Base-by-base conservation (phyloP, 2,113 vertebrate genomes). In the Charina bottae region DNA sequence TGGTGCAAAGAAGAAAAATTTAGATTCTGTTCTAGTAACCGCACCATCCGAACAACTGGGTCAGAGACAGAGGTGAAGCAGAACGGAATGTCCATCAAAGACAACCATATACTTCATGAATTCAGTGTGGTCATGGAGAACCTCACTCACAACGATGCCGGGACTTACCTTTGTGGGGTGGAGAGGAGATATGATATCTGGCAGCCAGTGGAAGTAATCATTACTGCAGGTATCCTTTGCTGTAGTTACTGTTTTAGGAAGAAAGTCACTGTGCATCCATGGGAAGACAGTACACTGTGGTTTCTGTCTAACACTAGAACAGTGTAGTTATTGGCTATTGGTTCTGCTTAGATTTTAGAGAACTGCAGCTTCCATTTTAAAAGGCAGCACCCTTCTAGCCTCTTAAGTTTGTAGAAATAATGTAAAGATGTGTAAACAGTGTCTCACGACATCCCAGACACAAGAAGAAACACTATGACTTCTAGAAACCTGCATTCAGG, bases 21-120 rank as follows among this genome's bases (percentile, higher is more conserved):
- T 28, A 46, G 3, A 23, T 1, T 56, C 55, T 92, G 60, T 42
- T 91, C 55, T n/a, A 42, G 12, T 24, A 6, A 42, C 49, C 56
- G 1, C 8, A 1, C 26, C 7, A 12, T 84, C 6, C 28, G 26
- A 28, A 83, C 78, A 55, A 33, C 4, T 7, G 60, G 56, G 12
- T 33, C 58, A 1, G 28, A 78, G 87, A 46, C 9, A 0, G 59
- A 85, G 53, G 58, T 24, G 42, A 85, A 1, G 37, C 10, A 3
- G 13, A 54, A n/a, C 4, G 6, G 10, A 42, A 17, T 83, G 24
- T 90, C 89, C 84, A 93, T 91, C 64, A 64, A n/a, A 46, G 92
- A 93, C 37, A 26, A 54, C 26, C 87, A 13, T 24, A 9, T 7
- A 15, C 3, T 4, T 0, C 6, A 0, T 26, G 1, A 4, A 2